phyloP scores from a whole-genome alignment of 2,113 vertebrate species.

The Cheirogaleus medius region DNA sequence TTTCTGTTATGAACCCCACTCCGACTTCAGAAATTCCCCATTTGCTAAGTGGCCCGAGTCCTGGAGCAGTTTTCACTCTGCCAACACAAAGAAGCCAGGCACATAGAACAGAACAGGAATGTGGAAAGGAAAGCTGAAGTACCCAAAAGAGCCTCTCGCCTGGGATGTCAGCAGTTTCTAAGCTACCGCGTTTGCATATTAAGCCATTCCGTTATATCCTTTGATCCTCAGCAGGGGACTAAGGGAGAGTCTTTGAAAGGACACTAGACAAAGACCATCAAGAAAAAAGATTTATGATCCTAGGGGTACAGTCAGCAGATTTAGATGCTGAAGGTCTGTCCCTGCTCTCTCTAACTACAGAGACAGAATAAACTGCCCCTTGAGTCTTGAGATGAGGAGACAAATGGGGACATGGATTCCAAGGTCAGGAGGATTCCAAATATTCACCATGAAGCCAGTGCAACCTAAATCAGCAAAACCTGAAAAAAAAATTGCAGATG shows the following conservation, averaged over 20 bases:
- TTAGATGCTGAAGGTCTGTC: neutral
- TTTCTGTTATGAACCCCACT: neutral
- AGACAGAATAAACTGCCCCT: constrained; percentile 18
- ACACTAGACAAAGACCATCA: constrained; percentile 49
- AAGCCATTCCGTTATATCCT: constrained; percentile 13
- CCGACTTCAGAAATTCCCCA: neutral
- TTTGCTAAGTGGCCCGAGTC: neutral
- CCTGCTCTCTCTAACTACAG: neutral
- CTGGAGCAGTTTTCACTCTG: neutral
- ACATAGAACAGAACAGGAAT: neutral
- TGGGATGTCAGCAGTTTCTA: constrained; percentile 38
- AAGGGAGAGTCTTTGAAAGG: constrained; percentile 45
- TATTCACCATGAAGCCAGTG: neutral
- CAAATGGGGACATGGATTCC: neutral
- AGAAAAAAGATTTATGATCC: constrained; percentile 45
- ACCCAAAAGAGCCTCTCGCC: neutral
- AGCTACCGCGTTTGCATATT: constrained; percentile 58
- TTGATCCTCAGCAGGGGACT: constrained; percentile 52
- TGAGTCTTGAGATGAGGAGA: neutral
- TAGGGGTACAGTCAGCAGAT: neutral
- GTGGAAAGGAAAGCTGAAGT: constrained; percentile 11
- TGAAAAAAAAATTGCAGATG: neutral
- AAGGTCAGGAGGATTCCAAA: neutral
- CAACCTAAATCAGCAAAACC: neutral
- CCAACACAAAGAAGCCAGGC: neutral